Base-by-base conservation (phyloP, 2,797 vertebrate species). In the Gallinago nigripennis region DNA sequence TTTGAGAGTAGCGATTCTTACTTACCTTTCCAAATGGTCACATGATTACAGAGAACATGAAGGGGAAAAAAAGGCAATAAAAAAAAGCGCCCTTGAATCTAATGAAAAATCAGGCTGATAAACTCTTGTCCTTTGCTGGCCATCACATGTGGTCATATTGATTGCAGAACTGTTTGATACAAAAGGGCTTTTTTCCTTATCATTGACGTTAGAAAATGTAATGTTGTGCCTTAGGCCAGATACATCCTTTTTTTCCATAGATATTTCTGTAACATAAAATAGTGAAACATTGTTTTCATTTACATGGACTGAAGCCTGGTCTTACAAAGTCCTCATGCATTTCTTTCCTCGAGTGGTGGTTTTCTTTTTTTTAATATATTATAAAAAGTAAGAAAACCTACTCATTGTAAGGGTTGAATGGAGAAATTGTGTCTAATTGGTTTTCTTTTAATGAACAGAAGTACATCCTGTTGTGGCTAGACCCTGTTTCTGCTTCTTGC, bases 91-190 rank as follows among this genome's bases (percentile, higher is more conserved):
- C 61, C 50, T 71, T 77, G 71, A 63, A 80, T 95, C 30, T 75
- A 90, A 86, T 93, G 92, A 80, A 84, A 94, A 94, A 78, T 88
- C 43, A 95, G 94, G 41, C 86, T 82, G 54, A 69, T 86, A 76
- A 88, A 84, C 69, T 92, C 82, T 94, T 91, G 72, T 85, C 43
- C 39, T 94, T 94, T 96, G 70, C 87, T 92, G 69, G 16, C 77
- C 60, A 87, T 69, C 84, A 87, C 96, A 95, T 97, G 97, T 95
- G 83, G 94, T 97, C 92, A 43, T 93, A 80, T 83, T 95, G 96
- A 83, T 96, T 89, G 78, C 91, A 94, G 68, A 96, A 81, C 63
- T 81, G 93, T 93, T 95, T 92, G 90, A 72, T 86, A 95, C 56
- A 76, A 87, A 86, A 95, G 41, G 56, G 53, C 77, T 91, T 92